A percentile compares a stretch with the other conserved stretches of the same genome.
Evolutionary conservation across 2,113 vertebrate species (phyloP).

Genomic region (Dasyornis broadbenti): DNA sequence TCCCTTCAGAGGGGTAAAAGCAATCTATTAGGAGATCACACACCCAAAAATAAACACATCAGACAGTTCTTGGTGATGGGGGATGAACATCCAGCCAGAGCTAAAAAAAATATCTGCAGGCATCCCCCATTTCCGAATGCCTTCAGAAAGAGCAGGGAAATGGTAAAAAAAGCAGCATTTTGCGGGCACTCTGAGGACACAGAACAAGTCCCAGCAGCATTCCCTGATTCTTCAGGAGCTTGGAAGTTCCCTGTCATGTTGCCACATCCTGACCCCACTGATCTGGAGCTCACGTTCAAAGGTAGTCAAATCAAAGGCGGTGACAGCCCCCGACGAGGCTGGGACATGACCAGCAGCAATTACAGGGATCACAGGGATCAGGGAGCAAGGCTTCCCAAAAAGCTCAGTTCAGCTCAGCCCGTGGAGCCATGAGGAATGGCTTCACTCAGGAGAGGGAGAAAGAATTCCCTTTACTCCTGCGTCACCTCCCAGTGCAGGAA

Average conservation of each 20-base stretch:
- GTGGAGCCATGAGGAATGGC: rapidly evolving
- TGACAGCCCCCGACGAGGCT: background rate
- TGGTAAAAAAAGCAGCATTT: background rate
- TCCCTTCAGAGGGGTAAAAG: background rate
- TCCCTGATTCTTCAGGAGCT: background rate
- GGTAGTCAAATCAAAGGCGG: background rate
- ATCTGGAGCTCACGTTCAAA: background rate
- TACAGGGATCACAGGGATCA: background rate
- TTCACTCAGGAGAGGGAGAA: background rate
- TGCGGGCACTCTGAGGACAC: background rate
- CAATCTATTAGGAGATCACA: background rate
- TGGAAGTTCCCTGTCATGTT: background rate
- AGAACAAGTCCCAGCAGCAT: background rate
- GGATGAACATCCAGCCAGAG: background rate
- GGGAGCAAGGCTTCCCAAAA: background rate
- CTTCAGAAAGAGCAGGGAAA: background rate
- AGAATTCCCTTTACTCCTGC: background rate
- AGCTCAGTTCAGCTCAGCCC: background rate
- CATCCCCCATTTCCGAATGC: background rate
- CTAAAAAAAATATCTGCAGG: background rate
- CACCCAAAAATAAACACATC: background rate
- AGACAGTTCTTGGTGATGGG: background rate
- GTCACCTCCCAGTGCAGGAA: background rate
- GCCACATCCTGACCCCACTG: background rate
- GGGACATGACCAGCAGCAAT: background rate